Evolutionary conservation across 2,797 vertebrate genomes (phyloP).

Genomic region (Delichon dasypus): DNA sequence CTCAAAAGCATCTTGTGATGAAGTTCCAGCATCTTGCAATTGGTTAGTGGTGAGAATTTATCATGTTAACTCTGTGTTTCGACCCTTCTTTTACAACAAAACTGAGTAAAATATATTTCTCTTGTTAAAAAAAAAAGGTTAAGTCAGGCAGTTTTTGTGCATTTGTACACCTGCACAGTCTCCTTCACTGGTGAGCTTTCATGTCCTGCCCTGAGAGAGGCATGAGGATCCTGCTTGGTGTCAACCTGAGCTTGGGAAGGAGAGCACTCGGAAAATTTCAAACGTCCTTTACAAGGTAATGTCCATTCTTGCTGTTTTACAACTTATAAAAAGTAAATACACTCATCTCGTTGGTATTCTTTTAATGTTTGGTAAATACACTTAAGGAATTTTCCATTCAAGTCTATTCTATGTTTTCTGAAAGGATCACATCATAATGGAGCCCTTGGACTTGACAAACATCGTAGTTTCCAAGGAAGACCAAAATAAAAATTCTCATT

Average conservation of each 20-base stretch:
- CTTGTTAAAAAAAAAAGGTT: background rate
- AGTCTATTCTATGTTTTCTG: background rate
- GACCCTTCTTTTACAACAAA: background rate
- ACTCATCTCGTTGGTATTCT: background rate
- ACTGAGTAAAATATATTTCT: background rate
- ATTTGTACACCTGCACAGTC: background rate
- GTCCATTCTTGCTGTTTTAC: background rate
- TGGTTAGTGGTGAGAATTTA: background rate
- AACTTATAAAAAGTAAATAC: background rate
- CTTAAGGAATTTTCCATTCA: background rate
- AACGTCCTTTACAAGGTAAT: background rate
- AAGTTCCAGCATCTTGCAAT: background rate
- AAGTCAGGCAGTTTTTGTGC: background rate
- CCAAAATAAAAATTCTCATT: background rate
- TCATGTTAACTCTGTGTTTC: background rate
- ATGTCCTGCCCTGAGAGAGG: background rate
- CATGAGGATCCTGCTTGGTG: background rate
- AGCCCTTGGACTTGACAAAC: background rate
- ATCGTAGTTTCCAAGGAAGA: background rate
- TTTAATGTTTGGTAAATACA: background rate
- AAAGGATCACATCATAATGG: background rate
- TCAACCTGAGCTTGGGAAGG: background rate
- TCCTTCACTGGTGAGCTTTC: background rate
- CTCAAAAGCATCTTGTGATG: background rate
- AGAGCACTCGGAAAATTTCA: background rate